Evolutionary conservation across 2,888 invertebrate species (phyloP).

Genomic region (Lomographa bimaculata): DNA sequence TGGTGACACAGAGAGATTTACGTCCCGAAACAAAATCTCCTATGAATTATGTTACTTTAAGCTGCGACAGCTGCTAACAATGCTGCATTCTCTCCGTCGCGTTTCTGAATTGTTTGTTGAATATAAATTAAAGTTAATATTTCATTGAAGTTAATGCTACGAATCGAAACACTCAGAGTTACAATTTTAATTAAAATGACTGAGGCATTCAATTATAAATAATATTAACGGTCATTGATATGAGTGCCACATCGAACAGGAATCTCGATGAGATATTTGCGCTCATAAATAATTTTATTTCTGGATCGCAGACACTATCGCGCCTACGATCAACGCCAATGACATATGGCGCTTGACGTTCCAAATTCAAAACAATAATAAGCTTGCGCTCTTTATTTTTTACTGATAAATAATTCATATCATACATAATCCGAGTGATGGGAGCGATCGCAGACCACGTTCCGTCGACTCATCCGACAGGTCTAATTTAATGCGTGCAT

Average conservation of each 20-base stretch:
- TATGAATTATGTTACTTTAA: conserved; percentile 66
- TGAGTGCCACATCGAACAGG: conserved; percentile 34
- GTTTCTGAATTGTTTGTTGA: conserved; percentile 37
- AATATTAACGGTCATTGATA: conserved; percentile 31
- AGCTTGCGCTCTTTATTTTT: conserved; percentile 60
- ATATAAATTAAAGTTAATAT: conserved; percentile 16
- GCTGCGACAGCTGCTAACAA: conserved; percentile 67
- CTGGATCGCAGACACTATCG: conserved; percentile 52
- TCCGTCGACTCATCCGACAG: conserved; percentile 80
- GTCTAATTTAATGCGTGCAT: conserved; percentile 82
- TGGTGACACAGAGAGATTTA: conserved; percentile 62
- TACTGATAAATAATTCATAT: conserved; percentile 81
- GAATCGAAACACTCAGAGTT: conserved; percentile 6
- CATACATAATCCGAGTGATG: conserved; percentile 81
- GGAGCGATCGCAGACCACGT: conserved; percentile 66
- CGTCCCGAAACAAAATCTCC: conserved; percentile 58
- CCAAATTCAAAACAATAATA: conserved; percentile 77
- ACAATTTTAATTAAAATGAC: conserved; percentile 10
- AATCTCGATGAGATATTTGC: conserved; percentile 45
- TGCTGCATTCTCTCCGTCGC: conserved; percentile 60
- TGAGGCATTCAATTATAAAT: conserved; percentile 14
- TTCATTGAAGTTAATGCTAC: conserved; percentile 5
- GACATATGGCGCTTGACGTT: conserved; percentile 64
- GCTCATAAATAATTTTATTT: conserved; percentile 49
- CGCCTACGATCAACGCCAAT: conserved; percentile 52